Evolutionary conservation across 2,888 invertebrate genomes (phyloP).

Genomic region (Balanococcus diminutus): DNA sequence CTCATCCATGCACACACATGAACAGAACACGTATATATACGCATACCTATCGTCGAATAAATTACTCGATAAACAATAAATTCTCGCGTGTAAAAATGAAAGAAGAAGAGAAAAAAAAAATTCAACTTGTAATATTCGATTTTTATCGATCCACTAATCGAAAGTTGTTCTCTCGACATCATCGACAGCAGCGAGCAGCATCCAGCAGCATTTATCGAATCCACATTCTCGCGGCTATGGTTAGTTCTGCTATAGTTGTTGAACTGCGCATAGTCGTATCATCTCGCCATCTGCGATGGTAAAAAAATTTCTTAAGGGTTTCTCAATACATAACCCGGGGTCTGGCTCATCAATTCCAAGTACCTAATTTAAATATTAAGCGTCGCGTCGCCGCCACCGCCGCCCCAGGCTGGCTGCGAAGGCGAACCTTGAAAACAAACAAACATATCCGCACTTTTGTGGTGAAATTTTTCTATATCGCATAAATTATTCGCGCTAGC

Average conservation of each 20-base stretch:
- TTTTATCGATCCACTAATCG: slow-evolving; percentile 50
- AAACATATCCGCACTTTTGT: slow-evolving; percentile 1
- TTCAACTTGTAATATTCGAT: slow-evolving; percentile 25
- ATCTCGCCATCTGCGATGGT: neutral
- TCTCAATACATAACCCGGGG: neutral
- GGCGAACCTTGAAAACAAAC: neutral
- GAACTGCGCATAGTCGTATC: neutral
- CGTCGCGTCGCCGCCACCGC: neutral
- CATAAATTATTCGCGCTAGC: slow-evolving; percentile 13
- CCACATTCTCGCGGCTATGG: neutral
- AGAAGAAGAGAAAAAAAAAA: neutral
- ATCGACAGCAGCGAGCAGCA: too few species aligned
- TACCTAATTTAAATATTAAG: neutral
- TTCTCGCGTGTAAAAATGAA: neutral
- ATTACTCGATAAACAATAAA: slow-evolving; percentile 24
- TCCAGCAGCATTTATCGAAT: slow-evolving; percentile 11
- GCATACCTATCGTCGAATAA: neutral
- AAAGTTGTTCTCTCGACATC: slow-evolving; percentile 38
- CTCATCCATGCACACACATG: neutral
- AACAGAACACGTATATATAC: neutral
- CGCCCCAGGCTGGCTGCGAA: neutral
- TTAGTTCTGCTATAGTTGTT: neutral
- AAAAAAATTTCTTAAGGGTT: neutral
- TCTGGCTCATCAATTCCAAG: neutral
- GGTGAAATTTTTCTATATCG: neutral